Conservation (phyloP, 2,113 vertebrate species). For the Budorcas taxicolor region DNA sequence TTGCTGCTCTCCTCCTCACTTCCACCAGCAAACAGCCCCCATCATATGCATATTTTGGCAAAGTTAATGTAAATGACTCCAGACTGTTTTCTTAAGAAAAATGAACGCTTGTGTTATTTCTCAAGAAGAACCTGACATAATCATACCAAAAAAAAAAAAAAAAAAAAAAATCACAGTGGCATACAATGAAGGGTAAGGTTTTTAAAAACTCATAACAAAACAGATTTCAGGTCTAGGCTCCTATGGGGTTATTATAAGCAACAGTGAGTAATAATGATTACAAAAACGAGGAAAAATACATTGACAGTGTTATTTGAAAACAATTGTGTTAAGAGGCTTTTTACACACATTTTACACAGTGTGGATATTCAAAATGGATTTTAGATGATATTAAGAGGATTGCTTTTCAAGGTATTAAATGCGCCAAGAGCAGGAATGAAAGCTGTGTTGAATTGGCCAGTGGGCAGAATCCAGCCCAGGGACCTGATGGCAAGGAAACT, state of each 20-base stretch:
- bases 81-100: constrained; percentile 37
- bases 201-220: constrained; percentile 49
- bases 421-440: constrained; percentile 28
- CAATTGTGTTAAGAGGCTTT: constrained; percentile 69
- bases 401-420: constrained; percentile 68
- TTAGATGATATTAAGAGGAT: constrained; percentile 58
- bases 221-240: constrained; percentile 59
- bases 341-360: constrained; percentile 56
- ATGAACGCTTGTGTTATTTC: constrained; percentile 2
- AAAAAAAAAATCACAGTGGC: background rate
- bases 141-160: background rate
- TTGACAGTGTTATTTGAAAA: constrained; percentile 62
- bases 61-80: constrained; percentile 28
- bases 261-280: constrained; percentile 62
- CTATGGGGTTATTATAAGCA: constrained; percentile 40
- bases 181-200: constrained; percentile 1
- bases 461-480: background rate
- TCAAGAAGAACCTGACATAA: constrained; percentile 36
- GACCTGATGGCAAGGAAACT: background rate
- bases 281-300: constrained; percentile 68
- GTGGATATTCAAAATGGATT: constrained; percentile 46
- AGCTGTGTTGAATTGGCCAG: constrained; percentile 20
- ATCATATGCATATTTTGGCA: background rate
- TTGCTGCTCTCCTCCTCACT: background rate
- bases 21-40: background rate